A percentile compares a stretch with the other conserved stretches of the same genome.
Evolutionary conservation across 2,797 vertebrate genomes (phyloP).

Genomic region (Leptoclinus maculatus): DNA sequence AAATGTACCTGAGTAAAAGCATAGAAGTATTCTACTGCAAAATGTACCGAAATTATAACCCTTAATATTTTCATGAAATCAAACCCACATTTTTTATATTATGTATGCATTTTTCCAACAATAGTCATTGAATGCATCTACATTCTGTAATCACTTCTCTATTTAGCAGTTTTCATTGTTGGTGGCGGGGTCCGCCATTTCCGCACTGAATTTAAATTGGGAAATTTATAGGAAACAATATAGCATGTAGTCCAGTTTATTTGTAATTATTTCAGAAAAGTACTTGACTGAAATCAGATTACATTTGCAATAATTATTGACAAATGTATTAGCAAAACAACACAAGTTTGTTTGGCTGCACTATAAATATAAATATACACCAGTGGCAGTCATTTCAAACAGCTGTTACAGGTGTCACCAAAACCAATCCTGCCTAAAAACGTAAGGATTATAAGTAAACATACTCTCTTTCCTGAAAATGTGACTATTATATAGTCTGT

Average conservation of each 20-base stretch:
- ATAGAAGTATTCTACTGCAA: background rate
- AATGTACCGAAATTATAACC: too few species aligned
- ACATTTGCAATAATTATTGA: background rate
- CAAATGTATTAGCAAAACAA: background rate
- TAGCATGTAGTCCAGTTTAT: background rate
- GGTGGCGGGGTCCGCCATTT: background rate
- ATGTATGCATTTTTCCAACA: background rate
- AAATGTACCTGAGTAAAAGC: background rate
- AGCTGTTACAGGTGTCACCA: too few species aligned
- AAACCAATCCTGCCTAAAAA: background rate
- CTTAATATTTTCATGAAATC: background rate
- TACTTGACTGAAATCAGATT: background rate
- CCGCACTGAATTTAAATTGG: background rate
- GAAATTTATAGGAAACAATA: background rate
- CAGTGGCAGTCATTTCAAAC: background rate
- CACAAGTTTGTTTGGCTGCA: background rate
- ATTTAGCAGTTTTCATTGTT: too few species aligned
- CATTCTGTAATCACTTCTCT: background rate
- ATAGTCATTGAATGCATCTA: background rate
- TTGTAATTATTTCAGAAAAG: background rate
- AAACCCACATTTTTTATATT: background rate
- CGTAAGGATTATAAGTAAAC: background rate
- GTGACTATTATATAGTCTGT: background rate
- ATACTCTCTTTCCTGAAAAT: background rate
- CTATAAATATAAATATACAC: background rate